phyloP scores from a whole-genome alignment of 2,797 vertebrate genomes.

The Menidia menidia region DNA sequence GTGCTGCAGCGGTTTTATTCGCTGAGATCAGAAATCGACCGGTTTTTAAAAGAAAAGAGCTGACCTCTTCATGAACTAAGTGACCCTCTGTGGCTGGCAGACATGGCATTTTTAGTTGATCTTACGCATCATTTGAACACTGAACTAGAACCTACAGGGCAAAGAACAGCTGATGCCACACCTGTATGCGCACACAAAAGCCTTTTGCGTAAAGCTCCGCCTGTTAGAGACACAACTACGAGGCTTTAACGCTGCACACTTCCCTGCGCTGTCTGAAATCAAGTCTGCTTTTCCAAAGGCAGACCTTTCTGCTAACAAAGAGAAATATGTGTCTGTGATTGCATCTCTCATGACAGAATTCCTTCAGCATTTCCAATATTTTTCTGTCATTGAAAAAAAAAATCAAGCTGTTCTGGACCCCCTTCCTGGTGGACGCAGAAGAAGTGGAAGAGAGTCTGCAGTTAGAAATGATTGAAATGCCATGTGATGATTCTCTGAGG shows the following conservation, averaged over 20 bases:
- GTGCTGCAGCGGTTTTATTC: not conserved
- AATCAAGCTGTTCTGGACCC: too few species aligned
- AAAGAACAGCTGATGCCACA: not conserved
- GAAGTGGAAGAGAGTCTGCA: too few species aligned
- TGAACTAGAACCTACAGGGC: conserved; percentile 23
- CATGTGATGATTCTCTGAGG: conserved; percentile 2
- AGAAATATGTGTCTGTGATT: too few species aligned
- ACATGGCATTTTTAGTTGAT: conserved; percentile 20
- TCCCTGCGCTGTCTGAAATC: not conserved
- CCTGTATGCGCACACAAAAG: too few species aligned
- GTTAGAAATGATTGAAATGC: too few species aligned
- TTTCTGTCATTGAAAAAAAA: too few species aligned
- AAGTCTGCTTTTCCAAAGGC: not conserved
- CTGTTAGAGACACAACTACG: accelerated
- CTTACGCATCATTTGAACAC: conserved; percentile 4
- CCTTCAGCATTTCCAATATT: too few species aligned
- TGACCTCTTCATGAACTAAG: conserved; percentile 34
- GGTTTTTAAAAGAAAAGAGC: conserved; percentile 24
- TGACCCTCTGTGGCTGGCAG: conserved; percentile 30
- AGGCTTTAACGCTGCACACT: not conserved
- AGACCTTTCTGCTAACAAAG: not conserved
- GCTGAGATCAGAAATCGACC: not conserved
- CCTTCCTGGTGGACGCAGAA: too few species aligned
- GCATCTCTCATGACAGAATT: too few species aligned
- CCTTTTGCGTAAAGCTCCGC: too few species aligned